Evolutionary conservation across 2,888 invertebrate species (phyloP), one percentile per base, ranked within the genome.

Genomic region (Malthinus flaveolus): DNA sequence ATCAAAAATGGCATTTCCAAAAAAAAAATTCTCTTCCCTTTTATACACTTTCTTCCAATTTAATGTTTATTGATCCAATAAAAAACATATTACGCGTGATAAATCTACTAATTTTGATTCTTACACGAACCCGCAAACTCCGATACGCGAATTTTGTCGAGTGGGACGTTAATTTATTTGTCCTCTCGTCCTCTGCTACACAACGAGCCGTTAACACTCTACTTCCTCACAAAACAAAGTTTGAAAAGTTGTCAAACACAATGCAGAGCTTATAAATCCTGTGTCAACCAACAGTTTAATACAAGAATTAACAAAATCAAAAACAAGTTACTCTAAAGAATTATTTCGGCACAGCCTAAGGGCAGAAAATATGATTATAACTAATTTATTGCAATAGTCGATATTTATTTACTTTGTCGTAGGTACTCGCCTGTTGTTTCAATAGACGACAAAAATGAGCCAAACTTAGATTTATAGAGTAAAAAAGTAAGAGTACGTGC

Each of bases 241-340:
- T 61, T 48, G 53, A 61, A 61, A 61, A 61, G 60, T 61, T 61
- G 60, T 61, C 60, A 61, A 61, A 61, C 60, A 61, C 60, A 61
- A 56, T 53, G 37, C 56, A 23, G 49, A 36, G 46, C 56, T 49
- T 56, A 56, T 56, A 61, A 61, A 61, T 61, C 60, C 56, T 56
- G 8, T 15, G 32, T 46, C 39, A 46, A 31, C 56, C 44, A 46
- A 44, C 53, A 23, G 5, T 23, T 23, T 23, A 23, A 23, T 23
- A 23, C 23, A 23, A 23, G 23, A 23, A 23, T 23, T 23, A 23
- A 23, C 23, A 23, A 23, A 23, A 23, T 23, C 23, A 23, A 23
- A 23, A 23, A 23, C 2, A 23, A 23, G 23, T 23, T 23, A 23
- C 5, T 23, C n/a, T n/a, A n/a, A n/a, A n/a, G n/a, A n/a, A n/a